Evolutionary conservation across 2,888 invertebrate genomes (phyloP), one percentile per base, ranked within the genome.

Genomic region (Smittia sp.): DNA sequence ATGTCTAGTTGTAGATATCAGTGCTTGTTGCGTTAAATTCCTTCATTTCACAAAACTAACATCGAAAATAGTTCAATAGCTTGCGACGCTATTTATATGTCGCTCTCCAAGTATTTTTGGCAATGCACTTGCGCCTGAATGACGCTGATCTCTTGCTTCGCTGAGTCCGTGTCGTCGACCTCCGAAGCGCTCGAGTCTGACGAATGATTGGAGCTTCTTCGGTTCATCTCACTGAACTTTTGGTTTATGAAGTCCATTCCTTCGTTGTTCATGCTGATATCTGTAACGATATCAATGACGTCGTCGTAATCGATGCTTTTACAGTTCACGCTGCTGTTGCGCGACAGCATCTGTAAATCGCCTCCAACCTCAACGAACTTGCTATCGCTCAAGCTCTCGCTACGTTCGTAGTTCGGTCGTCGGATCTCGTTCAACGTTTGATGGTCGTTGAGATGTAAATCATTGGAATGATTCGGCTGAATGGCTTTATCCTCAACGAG

Each of bases 111-210:
- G 58, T 72, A 72, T 62, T 72, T 72, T 62, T 70, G 63, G 25
- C 65, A 41, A 58, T 75, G 75, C 25, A 75, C 38, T 74, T 75
- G 75, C 62, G 74, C 75, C 20, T 74, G 69, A 18, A 73, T 73
- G n/a, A 74, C 67, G 54, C 32, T 74, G 1, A 24, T 46, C 41
- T 73, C 73, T 4, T 73, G 63, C 9, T 63, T 73, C 3, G 15
- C 39, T 4, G 39, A 24, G 1, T 20, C 27, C 1, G 11, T 20
- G 15, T 73, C 65, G 1, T 65, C 46, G 9, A 65, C 24, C 18
- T 65, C 65, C 1, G 73, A 73, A n/a, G 41, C 46, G 25, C 73
- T 73, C 3, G 73, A 73, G 9, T 73, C 73, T n/a, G 73, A 24
- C 15, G 72, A 72, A 18, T 52, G 25, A 25, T 1, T 32, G 0